Conservation (phyloP, 2,888 invertebrate genomes). For the Sisyra terminalis region DNA sequence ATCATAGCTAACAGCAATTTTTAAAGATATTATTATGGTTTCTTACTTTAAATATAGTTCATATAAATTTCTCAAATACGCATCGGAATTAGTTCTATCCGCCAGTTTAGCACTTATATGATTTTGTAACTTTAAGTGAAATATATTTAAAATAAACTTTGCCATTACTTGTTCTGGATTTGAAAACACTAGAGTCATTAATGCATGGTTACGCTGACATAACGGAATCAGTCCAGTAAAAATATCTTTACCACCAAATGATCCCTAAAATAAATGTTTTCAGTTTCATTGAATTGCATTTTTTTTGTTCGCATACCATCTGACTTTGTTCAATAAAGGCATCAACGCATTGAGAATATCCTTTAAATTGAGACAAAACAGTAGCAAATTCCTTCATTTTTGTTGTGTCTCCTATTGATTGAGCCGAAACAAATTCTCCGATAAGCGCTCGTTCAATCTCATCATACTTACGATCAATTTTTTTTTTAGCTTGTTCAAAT, state of each 20-base stretch:
- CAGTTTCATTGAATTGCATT: not conserved
- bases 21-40: not conserved
- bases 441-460: slow-evolving; percentile 80
- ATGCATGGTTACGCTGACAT: slow-evolving; percentile 71
- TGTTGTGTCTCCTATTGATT: slow-evolving; percentile 64
- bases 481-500: slow-evolving; percentile 69
- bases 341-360: slow-evolving; percentile 90
- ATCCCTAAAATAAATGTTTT: slow-evolving; percentile 50
- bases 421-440: slow-evolving; percentile 85
- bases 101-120: slow-evolving; percentile 68
- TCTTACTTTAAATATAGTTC: slow-evolving; percentile 75
- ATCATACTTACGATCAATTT: slow-evolving; percentile 78
- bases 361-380: slow-evolving; percentile 89
- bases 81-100: slow-evolving; percentile 64
- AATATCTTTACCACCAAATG: slow-evolving; percentile 73
- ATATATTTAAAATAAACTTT: slow-evolving; percentile 92
- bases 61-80: slow-evolving; percentile 75
- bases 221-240: slow-evolving; percentile 80
- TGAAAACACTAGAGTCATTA: slow-evolving; percentile 79
- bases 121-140: slow-evolving; percentile 76
- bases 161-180: slow-evolving; percentile 96
- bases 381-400: slow-evolving; percentile 89
- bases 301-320: slow-evolving; percentile 38
- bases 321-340: slow-evolving; percentile 95
- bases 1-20: not conserved